Evolutionary conservation across 2,888 invertebrate genomes (phyloP), one percentile per base, ranked within the genome.

Genomic region (Lithosia quadra): DNA sequence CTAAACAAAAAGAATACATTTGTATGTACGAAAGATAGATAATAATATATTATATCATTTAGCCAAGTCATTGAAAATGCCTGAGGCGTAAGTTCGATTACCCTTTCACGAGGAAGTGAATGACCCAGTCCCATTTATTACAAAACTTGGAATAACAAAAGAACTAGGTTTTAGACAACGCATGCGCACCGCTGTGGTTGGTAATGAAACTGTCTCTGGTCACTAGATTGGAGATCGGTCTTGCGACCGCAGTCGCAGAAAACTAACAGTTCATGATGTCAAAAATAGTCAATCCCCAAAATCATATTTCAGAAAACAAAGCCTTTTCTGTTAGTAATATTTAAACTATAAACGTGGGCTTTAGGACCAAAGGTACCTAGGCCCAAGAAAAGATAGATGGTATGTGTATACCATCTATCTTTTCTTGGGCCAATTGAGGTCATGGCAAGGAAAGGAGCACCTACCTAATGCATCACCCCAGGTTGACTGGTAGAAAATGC

Each of bases 31-130:
- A 49, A 49, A 49, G 49, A 49, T n/a, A n/a, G n/a, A n/a, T n/a
- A n/a, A n/a, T n/a, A 49, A n/a, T 49, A 49, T 49, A 49, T 49
- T 49, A 49, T 49, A 49, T 49, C 49, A n/a, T 49, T 43, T 43
- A 43, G 43, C 18, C 43, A 8, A 43, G 43, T 43, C 43, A 43
- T 43, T 8, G 43, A 43, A 43, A 18, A 43, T 39, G 43, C 43
- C 43, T 11, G 43, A 43, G 43, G 43, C 8, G 43, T 18, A 43
- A 18, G 5, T 43, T 49, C 39, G 33, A 63, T 58, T 22, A 22
- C 33, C 63, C 60, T 66, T 71, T 68, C 74, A 49, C 49, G n/a
- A n/a, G 49, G 49, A 49, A n/a, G 49, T 73, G 56, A 24, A 56
- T 22, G 24, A 24, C 56, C 22, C 24, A 22, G 56, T 56, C 28